A percentile compares a stretch with the other conserved stretches of the same genome.
Conservation (phyloP, 1,140 invertebrate species). For the Contarinia nasturtii region DNA sequence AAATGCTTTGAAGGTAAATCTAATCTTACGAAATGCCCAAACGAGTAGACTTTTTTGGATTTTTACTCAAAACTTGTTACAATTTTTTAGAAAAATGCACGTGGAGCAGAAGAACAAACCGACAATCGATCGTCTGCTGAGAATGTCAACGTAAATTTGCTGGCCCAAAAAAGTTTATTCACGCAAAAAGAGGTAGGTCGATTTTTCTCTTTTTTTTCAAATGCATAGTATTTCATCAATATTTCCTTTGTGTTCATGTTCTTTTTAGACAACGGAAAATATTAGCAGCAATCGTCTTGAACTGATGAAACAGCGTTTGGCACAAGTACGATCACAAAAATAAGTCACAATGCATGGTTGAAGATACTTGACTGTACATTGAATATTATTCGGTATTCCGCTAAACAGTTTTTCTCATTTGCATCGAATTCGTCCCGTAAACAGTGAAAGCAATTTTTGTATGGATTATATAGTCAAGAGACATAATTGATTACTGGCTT, state of each 20-base stretch:
- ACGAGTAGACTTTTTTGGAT: background rate
- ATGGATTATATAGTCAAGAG: no score
- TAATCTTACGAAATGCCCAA: background rate
- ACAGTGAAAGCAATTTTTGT: no score
- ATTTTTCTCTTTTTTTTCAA: background rate
- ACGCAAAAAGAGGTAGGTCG: background rate
- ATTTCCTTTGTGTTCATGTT: background rate
- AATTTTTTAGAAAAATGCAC: background rate
- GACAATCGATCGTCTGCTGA: background rate
- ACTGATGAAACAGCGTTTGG: background rate
- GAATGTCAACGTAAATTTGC: background rate
- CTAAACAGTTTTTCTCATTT: no score
- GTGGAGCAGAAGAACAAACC: background rate
- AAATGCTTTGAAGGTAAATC: constrained; percentile 10
- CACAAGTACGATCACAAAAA: background rate
- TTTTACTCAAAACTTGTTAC: no score
- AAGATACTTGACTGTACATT: no score
- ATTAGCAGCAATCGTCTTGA: background rate
- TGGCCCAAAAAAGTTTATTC: background rate
- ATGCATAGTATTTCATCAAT: background rate
- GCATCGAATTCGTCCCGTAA: no score
- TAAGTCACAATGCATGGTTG: no score
- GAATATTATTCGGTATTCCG: no score
- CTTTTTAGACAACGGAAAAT: background rate
- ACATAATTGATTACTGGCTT: no score